phyloP scores from a whole-genome alignment of 1,140 invertebrate species.

The Diuraphis noxia region DNA sequence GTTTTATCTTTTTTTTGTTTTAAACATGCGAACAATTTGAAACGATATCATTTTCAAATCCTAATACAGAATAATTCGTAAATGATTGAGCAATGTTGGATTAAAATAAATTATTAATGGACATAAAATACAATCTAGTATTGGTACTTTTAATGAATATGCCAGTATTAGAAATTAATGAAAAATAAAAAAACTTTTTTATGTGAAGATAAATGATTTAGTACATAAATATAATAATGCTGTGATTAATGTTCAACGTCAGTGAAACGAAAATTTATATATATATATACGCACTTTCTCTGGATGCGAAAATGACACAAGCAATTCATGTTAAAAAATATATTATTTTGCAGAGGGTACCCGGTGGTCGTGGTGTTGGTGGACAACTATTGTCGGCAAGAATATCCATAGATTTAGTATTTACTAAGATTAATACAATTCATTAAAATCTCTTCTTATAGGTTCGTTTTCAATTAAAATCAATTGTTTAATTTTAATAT shows the following conservation, averaged over 20 bases:
- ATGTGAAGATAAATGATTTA: not conserved
- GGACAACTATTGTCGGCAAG: not conserved
- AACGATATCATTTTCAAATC: not conserved
- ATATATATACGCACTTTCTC: not conserved
- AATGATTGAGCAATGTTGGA: not conserved
- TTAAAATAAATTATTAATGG: not conserved
- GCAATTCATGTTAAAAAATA: not conserved
- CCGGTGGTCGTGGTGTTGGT: not conserved
- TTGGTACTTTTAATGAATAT: not conserved
- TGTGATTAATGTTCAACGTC: not conserved
- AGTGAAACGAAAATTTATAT: not conserved
- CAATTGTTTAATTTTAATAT: conserved; percentile 22
- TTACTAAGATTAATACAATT: not conserved
- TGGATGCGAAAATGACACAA: conserved; percentile 1
- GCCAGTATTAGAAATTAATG: not conserved
- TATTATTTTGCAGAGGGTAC: not conserved
- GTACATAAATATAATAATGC: not conserved
- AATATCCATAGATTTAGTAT: not conserved
- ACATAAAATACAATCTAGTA: not conserved
- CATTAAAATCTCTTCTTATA: not conserved
- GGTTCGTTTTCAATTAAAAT: conserved; percentile 21
- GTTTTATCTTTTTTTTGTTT: not conserved
- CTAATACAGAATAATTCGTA: not conserved
- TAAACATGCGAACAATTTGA: not conserved
- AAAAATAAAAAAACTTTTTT: not conserved